Evolutionary conservation across 2,797 vertebrate species (phyloP).

Genomic region (Anas bernieri): DNA sequence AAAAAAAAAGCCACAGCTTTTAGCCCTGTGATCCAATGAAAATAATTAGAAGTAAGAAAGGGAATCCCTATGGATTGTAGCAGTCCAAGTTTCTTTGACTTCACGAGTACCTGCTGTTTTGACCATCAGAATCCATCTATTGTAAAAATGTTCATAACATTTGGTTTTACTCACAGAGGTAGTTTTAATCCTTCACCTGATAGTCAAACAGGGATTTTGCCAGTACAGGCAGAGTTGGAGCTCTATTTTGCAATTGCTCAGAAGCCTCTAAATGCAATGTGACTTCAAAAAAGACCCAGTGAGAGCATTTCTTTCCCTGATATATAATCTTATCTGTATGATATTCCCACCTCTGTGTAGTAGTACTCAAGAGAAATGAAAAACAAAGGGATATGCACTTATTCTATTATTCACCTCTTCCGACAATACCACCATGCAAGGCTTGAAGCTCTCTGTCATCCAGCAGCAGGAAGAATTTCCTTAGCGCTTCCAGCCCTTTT

Average conservation of each 20-base stretch:
- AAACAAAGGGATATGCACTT: neutral
- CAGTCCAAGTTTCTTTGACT: neutral
- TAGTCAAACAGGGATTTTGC: neutral
- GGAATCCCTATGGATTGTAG: neutral
- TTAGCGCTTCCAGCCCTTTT: neutral
- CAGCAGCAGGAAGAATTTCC: neutral
- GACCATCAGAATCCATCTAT: neutral
- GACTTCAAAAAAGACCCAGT: neutral
- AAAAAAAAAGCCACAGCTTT: neutral
- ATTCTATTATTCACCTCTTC: neutral
- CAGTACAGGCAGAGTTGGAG: neutral
- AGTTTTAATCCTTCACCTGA: neutral
- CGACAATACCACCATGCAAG: rapidly evolving
- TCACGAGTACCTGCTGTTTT: neutral
- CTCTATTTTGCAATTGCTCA: neutral
- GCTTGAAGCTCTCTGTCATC: neutral
- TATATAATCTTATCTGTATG: neutral
- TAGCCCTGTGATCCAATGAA: neutral
- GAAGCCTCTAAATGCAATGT: neutral
- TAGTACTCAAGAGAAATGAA: neutral
- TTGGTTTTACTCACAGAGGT: neutral
- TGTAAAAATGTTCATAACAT: neutral
- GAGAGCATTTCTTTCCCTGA: neutral
- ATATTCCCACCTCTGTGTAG: neutral
- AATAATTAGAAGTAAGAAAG: neutral